Evolutionary conservation across 2,797 vertebrate species (phyloP).

Genomic region (Octomys mimax): DNA sequence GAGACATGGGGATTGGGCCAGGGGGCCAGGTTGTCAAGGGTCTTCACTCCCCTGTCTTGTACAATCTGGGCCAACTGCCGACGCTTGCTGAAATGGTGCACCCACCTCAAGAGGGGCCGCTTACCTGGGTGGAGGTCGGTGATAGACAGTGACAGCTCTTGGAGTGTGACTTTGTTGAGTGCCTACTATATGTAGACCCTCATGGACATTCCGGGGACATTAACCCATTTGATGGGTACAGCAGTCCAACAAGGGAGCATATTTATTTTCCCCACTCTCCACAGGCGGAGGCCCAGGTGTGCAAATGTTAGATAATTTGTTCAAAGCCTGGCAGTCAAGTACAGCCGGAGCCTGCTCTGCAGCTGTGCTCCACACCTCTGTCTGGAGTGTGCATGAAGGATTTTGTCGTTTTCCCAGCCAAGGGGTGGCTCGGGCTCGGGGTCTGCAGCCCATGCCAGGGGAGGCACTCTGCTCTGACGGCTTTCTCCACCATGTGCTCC

Average conservation of each 20-base stretch:
- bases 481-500: too few relatives aligned
- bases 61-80: not conserved
- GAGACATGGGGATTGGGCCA: fast-evolving
- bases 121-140: not conserved
- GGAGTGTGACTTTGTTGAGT: not conserved
- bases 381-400: not conserved
- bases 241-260: not conserved
- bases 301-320: not conserved
- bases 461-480: not conserved
- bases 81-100: not conserved
- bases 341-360: not conserved
- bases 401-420: not conserved
- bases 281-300: not conserved
- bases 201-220: not conserved
- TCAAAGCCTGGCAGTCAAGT: not conserved
- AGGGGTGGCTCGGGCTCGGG: not conserved
- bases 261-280: not conserved
- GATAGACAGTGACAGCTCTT: not conserved
- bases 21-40: fast-evolving
- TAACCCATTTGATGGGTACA: not conserved
- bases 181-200: not conserved
- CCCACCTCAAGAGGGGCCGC: not conserved
- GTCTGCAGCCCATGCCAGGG: not conserved
- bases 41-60: not conserved
- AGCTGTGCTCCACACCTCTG: not conserved